These are phyloP conservation scores for Halcyon smyrnensis DNA, from an alignment of 2,797 vertebrate genomes.

Conservation along the genomic window DNA sequence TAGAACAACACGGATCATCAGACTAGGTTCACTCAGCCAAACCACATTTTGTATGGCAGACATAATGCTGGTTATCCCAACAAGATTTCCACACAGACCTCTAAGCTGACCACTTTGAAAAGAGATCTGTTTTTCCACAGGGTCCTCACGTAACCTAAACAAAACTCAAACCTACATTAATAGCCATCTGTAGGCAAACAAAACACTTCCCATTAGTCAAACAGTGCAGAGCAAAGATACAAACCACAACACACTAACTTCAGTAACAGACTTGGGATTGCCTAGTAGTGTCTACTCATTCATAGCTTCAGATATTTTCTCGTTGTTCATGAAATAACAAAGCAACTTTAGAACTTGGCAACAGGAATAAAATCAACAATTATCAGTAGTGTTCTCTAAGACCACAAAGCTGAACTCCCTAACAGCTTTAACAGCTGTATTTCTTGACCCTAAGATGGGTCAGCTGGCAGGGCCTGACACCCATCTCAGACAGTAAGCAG, in stretches of 20 bases:
- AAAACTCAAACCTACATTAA: neutral
- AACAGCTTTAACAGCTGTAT: neutral
- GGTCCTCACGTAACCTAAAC: neutral
- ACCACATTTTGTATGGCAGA: neutral
- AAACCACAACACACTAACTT: neutral
- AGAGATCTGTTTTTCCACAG: neutral
- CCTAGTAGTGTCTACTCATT: neutral
- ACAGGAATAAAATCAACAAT: neutral
- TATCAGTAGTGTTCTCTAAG: neutral
- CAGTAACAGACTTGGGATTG: neutral
- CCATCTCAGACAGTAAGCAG: constrained; percentile 69
- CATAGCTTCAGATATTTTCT: neutral
- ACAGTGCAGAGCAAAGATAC: neutral
- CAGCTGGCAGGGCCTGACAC: neutral
- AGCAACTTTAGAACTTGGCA: neutral
- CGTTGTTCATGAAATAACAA: neutral
- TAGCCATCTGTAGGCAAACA: neutral
- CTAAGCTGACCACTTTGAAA: neutral
- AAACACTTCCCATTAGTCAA: neutral
- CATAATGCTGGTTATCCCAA: neutral
- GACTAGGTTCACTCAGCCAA: neutral
- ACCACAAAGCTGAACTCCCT: neutral
- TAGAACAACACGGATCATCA: neutral
- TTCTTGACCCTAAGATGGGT: neutral
- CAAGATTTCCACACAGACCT: neutral